phyloP scores from a whole-genome alignment of 2,888 invertebrate genomes.

The Heteromyza rotundicornis region DNA sequence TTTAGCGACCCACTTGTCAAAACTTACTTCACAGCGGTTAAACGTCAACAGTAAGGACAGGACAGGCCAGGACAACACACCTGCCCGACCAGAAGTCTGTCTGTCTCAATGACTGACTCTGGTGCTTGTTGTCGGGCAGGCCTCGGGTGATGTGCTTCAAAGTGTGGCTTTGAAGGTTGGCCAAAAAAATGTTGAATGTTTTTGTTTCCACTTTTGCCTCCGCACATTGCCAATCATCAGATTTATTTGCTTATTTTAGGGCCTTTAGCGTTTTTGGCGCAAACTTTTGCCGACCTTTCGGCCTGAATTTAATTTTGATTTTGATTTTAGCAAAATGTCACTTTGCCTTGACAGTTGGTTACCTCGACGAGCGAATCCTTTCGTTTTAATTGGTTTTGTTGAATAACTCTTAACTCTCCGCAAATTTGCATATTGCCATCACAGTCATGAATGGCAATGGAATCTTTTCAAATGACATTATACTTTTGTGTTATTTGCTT shows the following conservation, averaged over 20 bases:
- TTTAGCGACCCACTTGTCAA: conserved; percentile 14
- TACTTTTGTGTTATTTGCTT: too few species aligned
- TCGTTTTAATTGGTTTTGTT: too few species aligned
- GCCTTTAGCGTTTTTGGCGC: background rate
- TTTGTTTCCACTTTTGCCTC: background rate
- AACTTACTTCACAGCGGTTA: background rate
- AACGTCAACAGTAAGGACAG: conserved; percentile 16
- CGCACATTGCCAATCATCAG: conserved; percentile 18
- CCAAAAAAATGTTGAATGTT: background rate
- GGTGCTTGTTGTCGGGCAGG: background rate
- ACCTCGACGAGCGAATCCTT: too few species aligned
- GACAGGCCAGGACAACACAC: too few species aligned
- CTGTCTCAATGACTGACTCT: background rate
- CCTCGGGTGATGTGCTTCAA: background rate
- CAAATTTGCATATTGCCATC: too few species aligned
- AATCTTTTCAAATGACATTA: too few species aligned
- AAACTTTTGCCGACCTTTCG: background rate
- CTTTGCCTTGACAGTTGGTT: too few species aligned
- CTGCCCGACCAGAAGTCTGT: background rate
- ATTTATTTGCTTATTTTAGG: conserved; percentile 15
- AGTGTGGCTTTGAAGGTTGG: background rate
- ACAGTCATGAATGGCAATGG: too few species aligned
- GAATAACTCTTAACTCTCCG: too few species aligned
- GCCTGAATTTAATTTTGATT: background rate
- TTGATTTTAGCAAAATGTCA: background rate